Evolutionary conservation across 2,797 vertebrate genomes (phyloP).

Genomic region (Argya squamiceps): DNA sequence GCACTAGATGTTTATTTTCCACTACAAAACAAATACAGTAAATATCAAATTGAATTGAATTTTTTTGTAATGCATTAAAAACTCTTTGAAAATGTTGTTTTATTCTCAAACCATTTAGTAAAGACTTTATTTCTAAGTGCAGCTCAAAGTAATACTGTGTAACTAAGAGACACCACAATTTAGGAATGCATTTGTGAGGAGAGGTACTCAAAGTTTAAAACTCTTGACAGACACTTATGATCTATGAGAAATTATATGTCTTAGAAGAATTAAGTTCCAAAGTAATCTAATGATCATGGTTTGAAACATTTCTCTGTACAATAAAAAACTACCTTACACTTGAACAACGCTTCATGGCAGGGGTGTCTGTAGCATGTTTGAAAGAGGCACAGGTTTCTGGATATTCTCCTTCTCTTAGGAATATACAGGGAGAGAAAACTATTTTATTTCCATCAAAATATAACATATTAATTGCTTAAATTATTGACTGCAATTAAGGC

Average conservation of each 20-base stretch:
- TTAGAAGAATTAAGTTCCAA: not conserved
- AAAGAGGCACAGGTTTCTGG: not conserved
- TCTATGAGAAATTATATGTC: not conserved
- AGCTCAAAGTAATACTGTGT: not conserved
- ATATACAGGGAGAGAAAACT: not conserved
- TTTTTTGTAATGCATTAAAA: not conserved
- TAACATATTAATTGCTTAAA: not conserved
- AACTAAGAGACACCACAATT: not conserved
- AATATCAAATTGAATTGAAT: not conserved
- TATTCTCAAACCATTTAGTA: not conserved
- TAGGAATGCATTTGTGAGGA: not conserved
- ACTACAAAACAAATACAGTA: not conserved
- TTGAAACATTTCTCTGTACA: not conserved
- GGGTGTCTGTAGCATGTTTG: not conserved
- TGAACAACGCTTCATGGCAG: not conserved
- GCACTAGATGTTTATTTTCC: not conserved
- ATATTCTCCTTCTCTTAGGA: not conserved
- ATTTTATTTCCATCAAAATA: not conserved
- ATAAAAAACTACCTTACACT: not conserved
- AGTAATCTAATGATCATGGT: not conserved
- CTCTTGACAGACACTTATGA: not conserved
- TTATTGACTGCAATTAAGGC: not conserved
- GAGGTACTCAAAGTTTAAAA: not conserved
- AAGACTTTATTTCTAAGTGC: not conserved
- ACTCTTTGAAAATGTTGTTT: not conserved